A percentile compares a stretch with the other conserved stretches of the same genome.
phyloP scores from a whole-genome alignment of 1,140 invertebrate genomes.

The Hermatobates lingyangjiaoensis region DNA sequence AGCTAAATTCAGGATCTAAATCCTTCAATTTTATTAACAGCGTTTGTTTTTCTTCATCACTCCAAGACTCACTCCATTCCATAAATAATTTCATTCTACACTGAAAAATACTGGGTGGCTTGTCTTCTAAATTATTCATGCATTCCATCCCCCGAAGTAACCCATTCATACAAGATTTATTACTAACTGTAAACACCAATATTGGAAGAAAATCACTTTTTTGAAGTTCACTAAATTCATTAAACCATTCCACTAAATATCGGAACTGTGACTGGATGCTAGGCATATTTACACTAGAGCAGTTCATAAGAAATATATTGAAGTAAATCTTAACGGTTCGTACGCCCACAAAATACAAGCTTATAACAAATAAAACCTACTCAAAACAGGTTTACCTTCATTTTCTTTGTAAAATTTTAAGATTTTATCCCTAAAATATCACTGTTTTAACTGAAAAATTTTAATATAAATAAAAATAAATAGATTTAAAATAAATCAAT shows the following conservation, averaged over 20 bases:
- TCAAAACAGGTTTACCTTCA: too few relatives aligned
- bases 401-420: too few relatives aligned
- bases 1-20: conserved; percentile 45
- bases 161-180: conserved; percentile 43
- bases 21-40: conserved; percentile 46
- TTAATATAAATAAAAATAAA: too few relatives aligned
- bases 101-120: conserved; percentile 69
- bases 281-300: conserved; percentile 11
- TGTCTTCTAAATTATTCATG: conserved; percentile 36
- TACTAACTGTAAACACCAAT: conserved; percentile 42
- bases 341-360: too few relatives aligned
- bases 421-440: too few relatives aligned
- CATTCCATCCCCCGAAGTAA: conserved; percentile 45
- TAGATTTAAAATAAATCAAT: too few relatives aligned
- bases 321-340: too few relatives aligned
- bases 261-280: conserved; percentile 44
- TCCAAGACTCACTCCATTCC: conserved; percentile 72
- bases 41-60: conserved; percentile 45
- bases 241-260: conserved; percentile 69
- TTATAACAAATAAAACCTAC: too few relatives aligned
- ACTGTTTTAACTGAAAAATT: too few relatives aligned
- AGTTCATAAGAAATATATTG: too few relatives aligned
- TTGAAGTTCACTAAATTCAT: conserved; percentile 73
- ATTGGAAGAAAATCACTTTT: conserved; percentile 62
- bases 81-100: conserved; percentile 73